phyloP scores from a whole-genome alignment of 2,888 invertebrate genomes.

The Mamestra brassicae region DNA sequence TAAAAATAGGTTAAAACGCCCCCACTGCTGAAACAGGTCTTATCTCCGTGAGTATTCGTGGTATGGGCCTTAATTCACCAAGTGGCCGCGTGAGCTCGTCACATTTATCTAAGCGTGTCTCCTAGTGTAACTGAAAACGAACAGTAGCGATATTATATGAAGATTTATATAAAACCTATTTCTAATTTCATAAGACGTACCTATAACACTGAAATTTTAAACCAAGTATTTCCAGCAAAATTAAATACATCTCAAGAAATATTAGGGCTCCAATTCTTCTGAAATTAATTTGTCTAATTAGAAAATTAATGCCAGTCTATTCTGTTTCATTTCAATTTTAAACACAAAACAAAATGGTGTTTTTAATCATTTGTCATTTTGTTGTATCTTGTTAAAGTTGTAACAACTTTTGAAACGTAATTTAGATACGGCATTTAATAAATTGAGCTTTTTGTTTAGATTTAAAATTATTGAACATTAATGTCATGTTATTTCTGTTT shows the following conservation, averaged over 20 bases:
- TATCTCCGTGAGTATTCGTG: no score
- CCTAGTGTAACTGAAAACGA: no score
- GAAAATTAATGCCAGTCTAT: constrained; percentile 16
- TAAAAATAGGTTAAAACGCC: no score
- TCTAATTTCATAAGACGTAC: no score
- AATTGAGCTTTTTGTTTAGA: neutral
- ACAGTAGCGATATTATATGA: no score
- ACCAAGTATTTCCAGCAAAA: constrained; percentile 1
- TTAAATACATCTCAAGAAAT: constrained; percentile 34
- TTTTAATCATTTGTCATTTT: constrained; percentile 1
- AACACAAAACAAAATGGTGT: neutral
- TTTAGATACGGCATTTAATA: neutral
- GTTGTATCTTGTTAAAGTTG: neutral
- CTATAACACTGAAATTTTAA: neutral
- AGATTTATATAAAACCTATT: no score
- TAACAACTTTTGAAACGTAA: neutral
- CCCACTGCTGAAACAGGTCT: no score
- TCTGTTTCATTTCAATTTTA: constrained; percentile 18
- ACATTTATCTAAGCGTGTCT: no score
- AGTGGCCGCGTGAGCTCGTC: no score
- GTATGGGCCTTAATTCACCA: no score
- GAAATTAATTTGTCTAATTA: constrained; percentile 44
- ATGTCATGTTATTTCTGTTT: no score
- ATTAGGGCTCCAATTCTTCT: constrained; percentile 8
- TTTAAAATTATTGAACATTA: neutral